A percentile compares a stretch with the other conserved stretches of the same genome.
phyloP scores from a whole-genome alignment of 1,140 invertebrate genomes.

The Polyergus mexicanus region DNA sequence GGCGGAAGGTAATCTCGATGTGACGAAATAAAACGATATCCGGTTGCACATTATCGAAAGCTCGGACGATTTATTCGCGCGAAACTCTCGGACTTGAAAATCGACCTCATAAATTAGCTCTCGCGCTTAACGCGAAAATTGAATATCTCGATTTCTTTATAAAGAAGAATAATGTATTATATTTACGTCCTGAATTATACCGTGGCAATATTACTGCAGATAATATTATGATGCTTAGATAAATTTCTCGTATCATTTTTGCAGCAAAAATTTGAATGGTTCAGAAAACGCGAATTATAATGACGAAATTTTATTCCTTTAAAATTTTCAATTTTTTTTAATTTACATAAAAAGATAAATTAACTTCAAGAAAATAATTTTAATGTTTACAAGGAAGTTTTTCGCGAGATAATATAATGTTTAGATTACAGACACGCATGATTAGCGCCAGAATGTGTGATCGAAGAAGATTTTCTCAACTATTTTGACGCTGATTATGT shows the following conservation, averaged over 20 bases:
- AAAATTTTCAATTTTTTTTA: not conserved
- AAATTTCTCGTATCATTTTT: not conserved
- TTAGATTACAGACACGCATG: not conserved
- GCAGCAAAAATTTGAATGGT: not conserved
- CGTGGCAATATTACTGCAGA: not conserved
- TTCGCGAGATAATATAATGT: not conserved
- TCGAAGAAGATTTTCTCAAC: no score
- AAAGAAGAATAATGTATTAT: conserved; percentile 28
- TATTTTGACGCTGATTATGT: not conserved
- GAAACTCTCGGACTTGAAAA: conserved; percentile 18
- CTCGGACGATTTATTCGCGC: conserved; percentile 35
- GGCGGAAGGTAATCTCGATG: conserved; percentile 42
- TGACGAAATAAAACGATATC: conserved; percentile 53
- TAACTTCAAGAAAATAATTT: not conserved
- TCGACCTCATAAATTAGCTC: conserved; percentile 38
- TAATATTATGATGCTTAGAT: conserved; percentile 17
- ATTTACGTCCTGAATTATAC: not conserved
- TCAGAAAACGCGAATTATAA: not conserved
- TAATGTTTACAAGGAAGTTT: not conserved
- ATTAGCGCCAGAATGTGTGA: not conserved
- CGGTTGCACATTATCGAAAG: conserved; percentile 54
- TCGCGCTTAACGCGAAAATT: conserved; percentile 38
- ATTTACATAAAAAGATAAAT: not conserved
- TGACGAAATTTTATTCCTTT: not conserved
- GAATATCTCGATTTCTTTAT: conserved; percentile 43